Evolutionary conservation across 2,888 invertebrate species (phyloP).

Genomic region (Cyclophora punctaria): DNA sequence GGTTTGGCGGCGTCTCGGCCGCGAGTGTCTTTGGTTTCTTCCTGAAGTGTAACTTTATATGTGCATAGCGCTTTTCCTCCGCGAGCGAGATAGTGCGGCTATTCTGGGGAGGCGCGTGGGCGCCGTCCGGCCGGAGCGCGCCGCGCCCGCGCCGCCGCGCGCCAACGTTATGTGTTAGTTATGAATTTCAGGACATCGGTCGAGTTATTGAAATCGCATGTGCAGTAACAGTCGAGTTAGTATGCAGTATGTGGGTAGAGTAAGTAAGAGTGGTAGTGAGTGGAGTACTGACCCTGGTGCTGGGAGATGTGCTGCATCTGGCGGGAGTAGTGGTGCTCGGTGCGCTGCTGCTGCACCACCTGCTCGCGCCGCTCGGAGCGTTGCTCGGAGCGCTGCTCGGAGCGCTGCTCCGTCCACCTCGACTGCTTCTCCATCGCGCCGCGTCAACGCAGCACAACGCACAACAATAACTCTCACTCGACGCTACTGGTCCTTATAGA

Average conservation of each 20-base stretch:
- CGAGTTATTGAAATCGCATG: conserved; percentile 27
- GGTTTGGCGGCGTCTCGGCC: conserved; percentile 29
- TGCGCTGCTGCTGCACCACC: conserved; percentile 72
- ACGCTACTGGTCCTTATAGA: conserved; percentile 59
- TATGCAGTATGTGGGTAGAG: conserved; percentile 7
- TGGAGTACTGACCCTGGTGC: conserved; percentile 58
- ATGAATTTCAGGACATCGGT: conserved; percentile 31
- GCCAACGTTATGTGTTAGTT: conserved; percentile 5
- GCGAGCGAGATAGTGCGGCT: conserved; percentile 61
- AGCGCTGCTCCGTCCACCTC: conserved; percentile 66
- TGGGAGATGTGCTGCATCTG: conserved; percentile 81
- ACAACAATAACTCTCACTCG: conserved; percentile 68
- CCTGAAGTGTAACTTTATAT: conserved; percentile 58
- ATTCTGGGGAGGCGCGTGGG: conserved; percentile 62
- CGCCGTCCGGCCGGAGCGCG: conserved; percentile 26
- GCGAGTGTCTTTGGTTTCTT: conserved; percentile 54
- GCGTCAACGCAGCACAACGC: conserved; percentile 62
- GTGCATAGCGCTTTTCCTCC: conserved; percentile 64
- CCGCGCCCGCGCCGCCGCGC: conserved; percentile 21
- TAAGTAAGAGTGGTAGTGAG: not conserved
- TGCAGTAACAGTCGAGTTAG: conserved; percentile 19
- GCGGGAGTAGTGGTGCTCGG: conserved; percentile 86
- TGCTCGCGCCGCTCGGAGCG: conserved; percentile 66
- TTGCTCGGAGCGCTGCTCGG: conserved; percentile 34
- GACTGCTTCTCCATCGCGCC: conserved; percentile 86